Base-by-base conservation (phyloP, 2,888 invertebrate species). In the Cheilosia scutellata region DNA sequence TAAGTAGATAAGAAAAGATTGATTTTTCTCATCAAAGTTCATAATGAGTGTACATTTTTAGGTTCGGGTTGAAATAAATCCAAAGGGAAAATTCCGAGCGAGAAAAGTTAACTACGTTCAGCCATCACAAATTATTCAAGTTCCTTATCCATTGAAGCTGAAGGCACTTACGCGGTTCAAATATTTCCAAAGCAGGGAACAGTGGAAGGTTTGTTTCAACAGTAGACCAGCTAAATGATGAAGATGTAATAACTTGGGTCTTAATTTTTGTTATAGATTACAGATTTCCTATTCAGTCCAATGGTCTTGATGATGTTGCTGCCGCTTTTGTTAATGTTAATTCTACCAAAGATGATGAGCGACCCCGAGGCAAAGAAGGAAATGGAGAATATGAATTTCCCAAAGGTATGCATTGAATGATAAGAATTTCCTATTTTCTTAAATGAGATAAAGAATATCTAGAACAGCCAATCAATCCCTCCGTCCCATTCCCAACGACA, bases 301-400 rank as follows among this genome's bases (percentile, higher is more conserved):
- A 99, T 99, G 98, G 97, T 99, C 5, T 94, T 99, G 86, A 99
- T 99, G 97, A 99, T 99, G 98, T 95, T 99, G 27, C 92, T 99
- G 87, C 99, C 99, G 0, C 93, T 99, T 37, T 91, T 98, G 4
- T 93, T 99, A 5, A 96, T 99, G 89, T 96, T 98, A 95, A 94
- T 99, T 86, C 93, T 99, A 89, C 98, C 99, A 0, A 98, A 98
- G 92, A 96, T 99, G 95, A 97, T 99, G 96, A 98, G 98, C 90
- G 99, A 99, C 93, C 98, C 99, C 4, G 98, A 99, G 92, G 97
- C 99, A 2, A 97, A 98, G 91, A 98, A 98, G 93, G 98, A 98
- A 93, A 95, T 98, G 93, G 97, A 98, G 92, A 98, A 98, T 91
- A 94, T 97, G 62, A 96, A 96, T 90, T 91, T 92, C 72, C 92